These are phyloP conservation scores for Drosophila acutilabella DNA, from an alignment of 2,888 invertebrate genomes.

Conservation along the genomic window DNA sequence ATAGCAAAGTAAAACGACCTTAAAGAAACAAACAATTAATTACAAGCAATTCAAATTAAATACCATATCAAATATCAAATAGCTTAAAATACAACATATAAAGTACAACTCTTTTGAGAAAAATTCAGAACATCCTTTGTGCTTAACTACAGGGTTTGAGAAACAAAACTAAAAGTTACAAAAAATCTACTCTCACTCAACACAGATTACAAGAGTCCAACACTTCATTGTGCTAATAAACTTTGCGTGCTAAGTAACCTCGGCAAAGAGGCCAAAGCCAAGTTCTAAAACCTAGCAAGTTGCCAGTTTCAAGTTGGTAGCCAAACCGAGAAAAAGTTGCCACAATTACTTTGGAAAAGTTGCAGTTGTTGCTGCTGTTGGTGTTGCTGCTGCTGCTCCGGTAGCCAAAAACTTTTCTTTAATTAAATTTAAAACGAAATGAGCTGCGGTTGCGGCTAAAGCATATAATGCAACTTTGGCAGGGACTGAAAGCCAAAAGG, in stretches of 20 bases:
- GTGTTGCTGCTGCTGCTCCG: slow-evolving; percentile 17
- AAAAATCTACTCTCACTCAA: neutral
- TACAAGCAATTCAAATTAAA: no score
- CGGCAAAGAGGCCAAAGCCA: slow-evolving; percentile 30
- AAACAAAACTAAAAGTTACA: neutral
- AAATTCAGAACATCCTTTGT: neutral
- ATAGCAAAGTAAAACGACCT: no score
- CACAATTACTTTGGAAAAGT: slow-evolving; percentile 78
- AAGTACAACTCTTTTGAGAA: no score
- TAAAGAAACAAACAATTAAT: no score
- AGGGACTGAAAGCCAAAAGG: slow-evolving; percentile 21
- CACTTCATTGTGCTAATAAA: slow-evolving; percentile 76
- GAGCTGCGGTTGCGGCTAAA: slow-evolving; percentile 56
- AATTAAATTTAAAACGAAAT: slow-evolving; percentile 79
- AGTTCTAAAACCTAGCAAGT: slow-evolving; percentile 44
- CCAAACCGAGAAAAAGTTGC: slow-evolving; percentile 66
- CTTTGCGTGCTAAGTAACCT: slow-evolving; percentile 39
- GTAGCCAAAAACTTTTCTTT: slow-evolving; percentile 69
- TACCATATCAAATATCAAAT: no score
- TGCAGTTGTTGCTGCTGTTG: slow-evolving; percentile 54
- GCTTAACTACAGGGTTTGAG: neutral
- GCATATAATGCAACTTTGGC: slow-evolving; percentile 11
- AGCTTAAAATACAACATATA: no score
- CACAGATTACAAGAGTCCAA: slow-evolving; percentile 35
- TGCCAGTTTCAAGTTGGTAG: slow-evolving; percentile 47